Evolutionary conservation across 2,888 invertebrate species (phyloP).

Genomic region (Argyresthia albistria): DNA sequence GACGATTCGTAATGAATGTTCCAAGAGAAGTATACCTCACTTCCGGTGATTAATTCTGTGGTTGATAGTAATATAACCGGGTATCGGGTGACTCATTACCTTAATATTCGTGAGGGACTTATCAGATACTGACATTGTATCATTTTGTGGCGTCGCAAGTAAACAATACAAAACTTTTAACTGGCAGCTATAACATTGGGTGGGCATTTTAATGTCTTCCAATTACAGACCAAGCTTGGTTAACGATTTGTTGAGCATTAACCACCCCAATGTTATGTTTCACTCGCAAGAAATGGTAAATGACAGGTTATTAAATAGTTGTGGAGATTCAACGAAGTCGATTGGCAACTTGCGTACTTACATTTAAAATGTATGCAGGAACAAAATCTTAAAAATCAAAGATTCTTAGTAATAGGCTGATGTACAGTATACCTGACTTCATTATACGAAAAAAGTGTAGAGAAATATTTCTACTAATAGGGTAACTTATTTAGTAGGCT

Average conservation of each 20-base stretch:
- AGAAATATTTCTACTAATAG: no score
- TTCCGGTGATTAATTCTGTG: no score
- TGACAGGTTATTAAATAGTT: conserved; percentile 19
- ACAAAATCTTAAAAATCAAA: no score
- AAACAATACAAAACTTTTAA: conserved; percentile 55
- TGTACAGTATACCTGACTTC: no score
- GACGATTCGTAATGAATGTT: no score
- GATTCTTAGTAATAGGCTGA: no score
- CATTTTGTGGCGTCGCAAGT: neutral
- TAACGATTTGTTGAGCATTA: conserved; percentile 67
- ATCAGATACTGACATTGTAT: conserved; percentile 5
- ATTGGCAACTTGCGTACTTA: conserved; percentile 2
- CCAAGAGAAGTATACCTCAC: no score
- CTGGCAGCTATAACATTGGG: conserved; percentile 59
- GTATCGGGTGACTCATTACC: neutral
- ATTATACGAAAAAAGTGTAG: no score
- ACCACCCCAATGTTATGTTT: conserved; percentile 69
- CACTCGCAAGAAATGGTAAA: conserved; percentile 43
- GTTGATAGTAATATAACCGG: no score
- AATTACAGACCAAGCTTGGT: conserved; percentile 63
- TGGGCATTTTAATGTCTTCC: conserved; percentile 63
- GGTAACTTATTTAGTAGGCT: no score
- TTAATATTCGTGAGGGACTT: neutral
- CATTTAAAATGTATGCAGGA: no score
- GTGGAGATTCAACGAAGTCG: conserved; percentile 3